Evolutionary conservation across 2,113 vertebrate species (phyloP), one percentile per base, ranked within the genome.

Genomic region (Glareola pratincola): DNA sequence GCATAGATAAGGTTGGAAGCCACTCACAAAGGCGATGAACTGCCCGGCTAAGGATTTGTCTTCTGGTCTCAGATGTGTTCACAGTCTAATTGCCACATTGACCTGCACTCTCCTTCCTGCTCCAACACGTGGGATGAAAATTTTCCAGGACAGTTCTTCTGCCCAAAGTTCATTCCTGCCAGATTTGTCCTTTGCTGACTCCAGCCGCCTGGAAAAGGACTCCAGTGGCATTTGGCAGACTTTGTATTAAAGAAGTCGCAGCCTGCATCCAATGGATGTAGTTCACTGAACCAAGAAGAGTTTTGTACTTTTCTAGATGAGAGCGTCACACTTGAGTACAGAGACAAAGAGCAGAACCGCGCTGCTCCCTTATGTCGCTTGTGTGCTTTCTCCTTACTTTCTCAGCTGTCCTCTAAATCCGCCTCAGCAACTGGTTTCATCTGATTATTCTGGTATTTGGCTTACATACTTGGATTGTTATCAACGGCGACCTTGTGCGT

Each of bases 381-480:
- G 32, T 47, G 27, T 82, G 60, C 63, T 64, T 94, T 79, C 57
- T 84, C 71, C 66, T 91, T 16, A 6, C 30, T 66, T 83, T 88
- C 80, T 86, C 37, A 68, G 16, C 59, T 94, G 41, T 88, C 79
- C 94, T 97, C 93, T 89, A 92, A 96, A 84, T 74, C 74, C 24
- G 20, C 72, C 77, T 84, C 59, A 36, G 78, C 73, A 48, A 62
- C n/a, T 83, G 76, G 74, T 95, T 24, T 72, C 72, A 73, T 84
- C 88, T 94, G 92, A 94, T 97, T 94, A 89, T 95, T 97, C 94
- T 92, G 79, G 60, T 75, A 59, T 92, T 94, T 76, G 73, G 45
- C 81, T 41, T 21, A 47, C 75, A 53, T 32, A 37, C 50, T 36
- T 94, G 73, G 88, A 60, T 83, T 62, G 75, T 74, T 90, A 57